Percentiles rank a stretch among this genome's conserved stretches.
Evolutionary conservation across 2,888 invertebrate genomes (phyloP).

Genomic region (Callosobruchus maculatus): DNA sequence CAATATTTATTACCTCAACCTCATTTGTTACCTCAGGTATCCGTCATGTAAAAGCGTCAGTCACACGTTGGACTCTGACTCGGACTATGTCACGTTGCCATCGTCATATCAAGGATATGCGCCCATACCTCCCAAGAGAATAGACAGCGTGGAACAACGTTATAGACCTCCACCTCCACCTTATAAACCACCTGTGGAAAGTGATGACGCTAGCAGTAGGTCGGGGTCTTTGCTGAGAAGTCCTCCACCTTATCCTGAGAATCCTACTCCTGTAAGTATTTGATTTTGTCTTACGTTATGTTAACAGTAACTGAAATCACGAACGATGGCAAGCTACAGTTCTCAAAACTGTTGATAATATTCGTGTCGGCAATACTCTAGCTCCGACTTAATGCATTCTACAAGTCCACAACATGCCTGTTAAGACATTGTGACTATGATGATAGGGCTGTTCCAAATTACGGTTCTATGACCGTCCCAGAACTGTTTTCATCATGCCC

Average conservation of each 20-base stretch:
- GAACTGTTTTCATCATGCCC: too few relatives aligned
- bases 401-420: too few relatives aligned
- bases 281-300: neutral
- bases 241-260: slow-evolving; percentile 65
- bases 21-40: slow-evolving; percentile 46
- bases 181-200: slow-evolving; percentile 35
- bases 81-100: slow-evolving; percentile 82
- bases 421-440: too few relatives aligned
- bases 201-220: slow-evolving; percentile 34
- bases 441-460: too few relatives aligned
- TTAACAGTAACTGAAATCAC: too few relatives aligned
- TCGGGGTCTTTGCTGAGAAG: slow-evolving; percentile 51
- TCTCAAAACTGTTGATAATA: too few relatives aligned
- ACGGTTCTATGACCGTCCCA: too few relatives aligned
- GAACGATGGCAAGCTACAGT: too few relatives aligned
- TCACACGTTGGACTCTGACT: slow-evolving; percentile 82
- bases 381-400: too few relatives aligned
- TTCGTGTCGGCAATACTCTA: too few relatives aligned
- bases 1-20: too few relatives aligned
- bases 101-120: slow-evolving; percentile 50
- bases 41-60: slow-evolving; percentile 76
- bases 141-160: slow-evolving; percentile 56
- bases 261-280: slow-evolving; percentile 43
- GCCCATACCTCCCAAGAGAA: slow-evolving; percentile 68
- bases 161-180: slow-evolving; percentile 52